Base-by-base conservation (phyloP, 2,888 invertebrate species). In the Epinotia demarniana region DNA sequence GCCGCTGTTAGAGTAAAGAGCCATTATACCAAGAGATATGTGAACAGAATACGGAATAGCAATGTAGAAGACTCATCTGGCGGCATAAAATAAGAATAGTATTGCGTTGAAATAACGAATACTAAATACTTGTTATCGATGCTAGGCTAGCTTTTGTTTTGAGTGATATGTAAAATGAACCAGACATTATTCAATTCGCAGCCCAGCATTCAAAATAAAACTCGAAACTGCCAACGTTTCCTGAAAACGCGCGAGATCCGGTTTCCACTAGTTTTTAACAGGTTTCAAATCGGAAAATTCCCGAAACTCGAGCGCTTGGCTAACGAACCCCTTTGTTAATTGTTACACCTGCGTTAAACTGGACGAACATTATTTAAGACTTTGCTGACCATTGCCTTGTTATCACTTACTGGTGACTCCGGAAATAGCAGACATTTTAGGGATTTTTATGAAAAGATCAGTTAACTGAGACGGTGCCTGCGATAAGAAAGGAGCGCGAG, bases 301-400 rank as follows among this genome's bases (percentile, higher is more conserved):
- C 64, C 53, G 33, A 49, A 53, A 39, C 19, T 53, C 61, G 16
- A 62, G 53, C 69, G 74, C 63, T 68, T 43, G 46, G 6, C 89
- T 92, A 92, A 92, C 92, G 91, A 92, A 92, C 83, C 88, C 86
- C 90, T 90, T 92, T 92, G 92, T 27, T 27, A 27, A 27, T 27
- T 27, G 23, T 92, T 88, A 85, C 87, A 89, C 88, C 89, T 90
- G 87, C 79, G 78, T 77, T 68, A 63, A 73, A 76, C 78, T 76
- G 74, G 77, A 75, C 80, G 81, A 80, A 85, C 83, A 89, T 90
- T 90, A 89, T 88, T 90, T 88, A 86, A 85, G 88, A 86, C 87
- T 88, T 87, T 88, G 90, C 90, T 90, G 89, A 88, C 87, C 87
- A 83, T 85, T 84, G 84, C 78, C 75, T 78, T 80, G 67, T 53